Evolutionary conservation across 2,888 invertebrate genomes (phyloP).

Genomic region (Ethmia dodecea): DNA sequence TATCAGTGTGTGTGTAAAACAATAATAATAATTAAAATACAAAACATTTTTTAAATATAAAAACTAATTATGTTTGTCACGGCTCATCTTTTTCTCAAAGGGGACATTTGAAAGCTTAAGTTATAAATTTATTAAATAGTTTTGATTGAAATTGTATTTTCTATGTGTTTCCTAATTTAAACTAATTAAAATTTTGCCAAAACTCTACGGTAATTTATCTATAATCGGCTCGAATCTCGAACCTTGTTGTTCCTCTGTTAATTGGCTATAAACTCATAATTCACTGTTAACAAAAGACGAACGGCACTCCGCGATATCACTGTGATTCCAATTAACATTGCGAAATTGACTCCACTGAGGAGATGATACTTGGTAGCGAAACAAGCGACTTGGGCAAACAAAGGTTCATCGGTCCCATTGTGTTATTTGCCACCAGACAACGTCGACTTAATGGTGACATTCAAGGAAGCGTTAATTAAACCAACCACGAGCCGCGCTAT

Average conservation of each 20-base stretch:
- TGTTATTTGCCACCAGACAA: conserved; percentile 38
- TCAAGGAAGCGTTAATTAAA: conserved; percentile 69
- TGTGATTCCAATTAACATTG: conserved; percentile 61
- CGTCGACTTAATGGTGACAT: conserved; percentile 65
- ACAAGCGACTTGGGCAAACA: conserved; percentile 32
- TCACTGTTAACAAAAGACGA: conserved; percentile 57
- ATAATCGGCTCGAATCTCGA: too few species aligned
- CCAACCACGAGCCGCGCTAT: conserved; percentile 50
- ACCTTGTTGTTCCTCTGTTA: conserved; percentile 37
- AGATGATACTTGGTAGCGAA: conserved; percentile 27
- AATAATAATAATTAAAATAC: too few species aligned
- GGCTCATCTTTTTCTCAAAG: too few species aligned
- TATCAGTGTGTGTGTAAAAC: too few species aligned
- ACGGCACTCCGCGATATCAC: conserved; percentile 44
- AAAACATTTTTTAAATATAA: too few species aligned
- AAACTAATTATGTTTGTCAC: too few species aligned
- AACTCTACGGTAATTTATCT: conserved; percentile 1
- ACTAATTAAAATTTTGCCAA: background rate
- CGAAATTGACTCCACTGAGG: conserved; percentile 47
- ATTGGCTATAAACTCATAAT: conserved; percentile 57
- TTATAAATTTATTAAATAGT: too few species aligned
- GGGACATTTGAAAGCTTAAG: too few species aligned
- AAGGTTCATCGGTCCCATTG: conserved; percentile 32
- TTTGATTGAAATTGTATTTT: too few species aligned
- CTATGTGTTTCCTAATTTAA: too few species aligned